Evolutionary conservation across 2,797 vertebrate genomes (phyloP).

Genomic region (Onychomys torridus): DNA sequence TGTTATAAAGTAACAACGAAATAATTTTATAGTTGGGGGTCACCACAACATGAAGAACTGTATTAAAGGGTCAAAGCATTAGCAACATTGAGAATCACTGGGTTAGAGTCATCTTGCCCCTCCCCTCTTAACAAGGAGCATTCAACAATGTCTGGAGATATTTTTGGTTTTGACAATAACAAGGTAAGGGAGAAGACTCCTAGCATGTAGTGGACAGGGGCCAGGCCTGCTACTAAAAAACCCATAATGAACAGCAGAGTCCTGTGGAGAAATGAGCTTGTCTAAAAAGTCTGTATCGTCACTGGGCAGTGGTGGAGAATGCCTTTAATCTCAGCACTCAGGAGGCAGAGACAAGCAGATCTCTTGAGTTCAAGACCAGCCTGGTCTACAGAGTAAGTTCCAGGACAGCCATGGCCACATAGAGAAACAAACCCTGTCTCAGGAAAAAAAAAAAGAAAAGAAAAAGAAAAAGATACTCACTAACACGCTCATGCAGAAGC

Average conservation of each 20-base stretch:
- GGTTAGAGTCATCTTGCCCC: neutral
- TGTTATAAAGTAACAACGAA: neutral
- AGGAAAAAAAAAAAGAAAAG: neutral
- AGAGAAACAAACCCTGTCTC: neutral
- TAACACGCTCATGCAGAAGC: constrained; percentile 87
- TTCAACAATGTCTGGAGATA: neutral
- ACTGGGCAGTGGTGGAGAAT: neutral
- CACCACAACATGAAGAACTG: neutral
- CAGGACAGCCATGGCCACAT: neutral
- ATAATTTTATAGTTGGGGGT: neutral
- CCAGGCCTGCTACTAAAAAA: neutral
- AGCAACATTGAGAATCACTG: neutral
- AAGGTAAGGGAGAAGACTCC: neutral
- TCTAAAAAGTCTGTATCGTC: neutral
- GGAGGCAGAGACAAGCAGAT: neutral
- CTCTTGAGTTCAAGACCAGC: neutral
- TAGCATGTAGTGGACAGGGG: neutral
- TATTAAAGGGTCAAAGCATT: neutral
- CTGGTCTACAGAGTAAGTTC: neutral
- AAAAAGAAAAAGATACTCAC: constrained; percentile 86
- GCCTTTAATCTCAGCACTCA: neutral
- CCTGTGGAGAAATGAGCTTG: neutral
- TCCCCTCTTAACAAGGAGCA: neutral
- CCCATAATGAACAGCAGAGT: neutral
- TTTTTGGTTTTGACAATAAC: neutral